Base-by-base conservation (phyloP, 2,888 invertebrate genomes). In the Mythimna lalbum region DNA sequence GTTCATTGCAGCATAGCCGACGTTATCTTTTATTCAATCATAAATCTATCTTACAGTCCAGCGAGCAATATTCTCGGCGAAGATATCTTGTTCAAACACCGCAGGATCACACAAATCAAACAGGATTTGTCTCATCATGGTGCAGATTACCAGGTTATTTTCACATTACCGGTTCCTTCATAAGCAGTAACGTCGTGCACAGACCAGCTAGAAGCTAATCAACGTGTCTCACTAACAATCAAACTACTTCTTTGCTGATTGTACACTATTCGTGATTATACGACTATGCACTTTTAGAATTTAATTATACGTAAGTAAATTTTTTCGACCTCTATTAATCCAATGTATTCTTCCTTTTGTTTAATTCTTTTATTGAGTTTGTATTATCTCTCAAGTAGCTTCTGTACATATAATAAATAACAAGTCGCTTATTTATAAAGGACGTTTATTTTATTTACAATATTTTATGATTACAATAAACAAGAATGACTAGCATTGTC, bases 141-240 rank as follows among this genome's bases (percentile, higher is more conserved):
- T 76, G 68, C 27, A 68, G 68, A 72, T 80, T 79, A 79, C 80
- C 49, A 65, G 78, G 80, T 78, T 80, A 78, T 78, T 80, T 78
- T 76, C 78, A 80, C 80, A 78, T 78, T 78, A 78, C 80, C 76
- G 72, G 80, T 65, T 68, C 60, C 63, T 66, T 72, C 60, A 67
- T 76, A 62, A 63, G 55, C 57, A 53, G 67, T 67, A 55, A 59
- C 50, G 63, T 60, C 65, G 69, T 23, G 55, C 47, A n/a, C 56
- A 57, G 50, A 31, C 67, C 19, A 56, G 27, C 53, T 53, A 31
- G 56, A 5, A 33, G 33, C 47, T 31, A 53, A 23, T 27, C 19
- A 59, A 59, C 49, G 39, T 12, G 50, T 73, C 55, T 63, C 5
- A 36, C 63, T n/a, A 63, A 63, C 78, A 56, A 50, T 63, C 55